Evolutionary conservation across 2,888 invertebrate genomes (phyloP).

Genomic region (Erynnis tages): DNA sequence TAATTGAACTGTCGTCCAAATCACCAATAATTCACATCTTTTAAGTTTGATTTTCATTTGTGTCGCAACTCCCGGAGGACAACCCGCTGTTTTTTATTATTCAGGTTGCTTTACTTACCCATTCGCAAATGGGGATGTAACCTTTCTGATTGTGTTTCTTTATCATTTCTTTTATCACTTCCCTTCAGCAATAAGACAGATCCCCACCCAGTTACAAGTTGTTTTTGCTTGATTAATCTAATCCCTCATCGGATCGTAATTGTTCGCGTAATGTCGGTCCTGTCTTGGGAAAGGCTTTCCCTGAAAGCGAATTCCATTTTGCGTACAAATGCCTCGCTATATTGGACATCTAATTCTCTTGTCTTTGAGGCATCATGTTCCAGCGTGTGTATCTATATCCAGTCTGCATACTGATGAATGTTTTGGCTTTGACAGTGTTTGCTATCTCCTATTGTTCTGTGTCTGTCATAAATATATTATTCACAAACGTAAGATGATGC

Average conservation of each 20-base stretch:
- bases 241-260: conserved; percentile 55
- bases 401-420: background rate
- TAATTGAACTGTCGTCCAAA: too few species aligned
- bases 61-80: too few species aligned
- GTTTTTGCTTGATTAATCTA: conserved; percentile 68
- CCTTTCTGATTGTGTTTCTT: too few species aligned
- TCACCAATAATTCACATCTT: too few species aligned
- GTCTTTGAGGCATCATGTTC: conserved; percentile 6
- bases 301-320: conserved; percentile 15
- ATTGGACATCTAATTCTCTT: conserved; percentile 14
- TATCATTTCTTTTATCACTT: background rate
- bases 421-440: background rate
- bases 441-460: background rate
- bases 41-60: too few species aligned
- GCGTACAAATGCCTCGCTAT: conserved; percentile 3
- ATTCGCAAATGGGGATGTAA: too few species aligned
- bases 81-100: too few species aligned
- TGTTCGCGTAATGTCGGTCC: conserved; percentile 43
- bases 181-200: background rate
- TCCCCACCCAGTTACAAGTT: too few species aligned
- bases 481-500: too few species aligned
- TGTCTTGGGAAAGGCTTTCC: conserved; percentile 22
- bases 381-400: background rate
- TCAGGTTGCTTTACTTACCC: too few species aligned
- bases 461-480: too few species aligned